Percentiles rank a stretch among this genome's conserved stretches.
Conservation (phyloP, 2,888 invertebrate species). For the Tortricodes alternella region DNA sequence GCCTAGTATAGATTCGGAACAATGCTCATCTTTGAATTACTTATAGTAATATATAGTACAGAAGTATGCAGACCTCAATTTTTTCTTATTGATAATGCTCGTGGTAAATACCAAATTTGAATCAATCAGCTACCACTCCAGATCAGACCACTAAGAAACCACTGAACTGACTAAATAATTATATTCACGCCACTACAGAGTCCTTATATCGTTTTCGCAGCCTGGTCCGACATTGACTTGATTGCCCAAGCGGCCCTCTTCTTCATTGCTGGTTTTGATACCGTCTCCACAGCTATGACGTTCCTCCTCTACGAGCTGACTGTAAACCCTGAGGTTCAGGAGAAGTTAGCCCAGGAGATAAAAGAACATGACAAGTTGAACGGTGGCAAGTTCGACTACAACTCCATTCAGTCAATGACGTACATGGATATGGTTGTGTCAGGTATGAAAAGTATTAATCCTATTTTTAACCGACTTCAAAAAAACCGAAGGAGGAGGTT, state of each 20-base stretch:
- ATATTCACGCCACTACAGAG: neutral
- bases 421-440: slow-evolving; percentile 85
- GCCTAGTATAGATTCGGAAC: no score
- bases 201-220: slow-evolving; percentile 39
- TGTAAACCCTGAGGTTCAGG: slow-evolving; percentile 81
- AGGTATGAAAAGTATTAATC: no score
- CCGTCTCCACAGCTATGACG: slow-evolving; percentile 66
- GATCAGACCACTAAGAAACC: no score
- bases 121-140: no score
- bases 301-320: slow-evolving; percentile 83
- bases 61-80: no score
- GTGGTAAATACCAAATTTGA: no score
- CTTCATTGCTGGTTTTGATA: slow-evolving; percentile 83
- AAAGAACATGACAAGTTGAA: slow-evolving; percentile 64
- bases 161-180: no score
- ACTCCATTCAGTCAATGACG: slow-evolving; percentile 76
- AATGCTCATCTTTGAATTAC: no score
- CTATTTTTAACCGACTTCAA: no score
- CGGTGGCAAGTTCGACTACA: slow-evolving; percentile 73
- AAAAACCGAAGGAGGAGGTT: no score
- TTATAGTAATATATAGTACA: no score
- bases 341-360: slow-evolving; percentile 79
- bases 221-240: slow-evolving; percentile 66
- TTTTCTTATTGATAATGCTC: no score
- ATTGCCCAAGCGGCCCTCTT: slow-evolving; percentile 77